Evolutionary conservation across 1,140 invertebrate genomes (phyloP).

Genomic region (Heterodera schachtii): DNA sequence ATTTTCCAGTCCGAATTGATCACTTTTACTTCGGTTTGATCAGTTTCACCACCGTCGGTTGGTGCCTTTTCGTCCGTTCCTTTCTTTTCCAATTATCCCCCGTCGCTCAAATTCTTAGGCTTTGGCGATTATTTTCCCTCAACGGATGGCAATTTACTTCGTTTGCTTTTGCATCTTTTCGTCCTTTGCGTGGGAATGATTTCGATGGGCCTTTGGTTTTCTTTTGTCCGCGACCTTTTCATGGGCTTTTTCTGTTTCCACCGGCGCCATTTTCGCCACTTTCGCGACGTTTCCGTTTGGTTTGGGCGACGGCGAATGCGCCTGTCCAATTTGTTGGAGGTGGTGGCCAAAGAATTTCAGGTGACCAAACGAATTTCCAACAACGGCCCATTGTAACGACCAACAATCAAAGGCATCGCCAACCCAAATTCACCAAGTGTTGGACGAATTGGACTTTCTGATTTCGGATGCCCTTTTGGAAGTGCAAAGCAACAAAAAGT

Average conservation of each 20-base stretch:
- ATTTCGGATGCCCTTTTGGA: conserved; percentile 17
- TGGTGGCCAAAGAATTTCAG: conserved; percentile 23
- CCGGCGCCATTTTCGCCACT: conserved; percentile 17
- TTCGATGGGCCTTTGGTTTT: conserved; percentile 23
- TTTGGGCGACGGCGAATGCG: conserved; percentile 17
- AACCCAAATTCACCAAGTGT: conserved; percentile 24
- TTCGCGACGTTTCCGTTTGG: conserved; percentile 13
- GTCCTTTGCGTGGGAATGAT: conserved; percentile 23
- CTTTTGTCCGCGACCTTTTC: conserved; percentile 11
- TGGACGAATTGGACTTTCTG: conserved; percentile 27
- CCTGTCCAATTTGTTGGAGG: conserved; percentile 26
- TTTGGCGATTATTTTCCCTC: conserved; percentile 21
- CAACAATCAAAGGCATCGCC: conserved; percentile 15
- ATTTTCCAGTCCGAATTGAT: neutral
- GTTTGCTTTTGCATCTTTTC: conserved; percentile 9
- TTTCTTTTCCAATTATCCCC: neutral
- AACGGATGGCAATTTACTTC: conserved; percentile 4
- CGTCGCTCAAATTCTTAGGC: neutral
- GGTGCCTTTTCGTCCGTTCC: neutral
- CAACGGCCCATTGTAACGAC: neutral
- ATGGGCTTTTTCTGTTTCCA: conserved; percentile 12
- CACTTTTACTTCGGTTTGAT: conserved; percentile 18
- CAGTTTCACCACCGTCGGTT: conserved; percentile 24
- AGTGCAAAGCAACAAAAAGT: neutral
- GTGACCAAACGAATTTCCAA: neutral